These are phyloP conservation scores for Clarias laeviceps DNA, from an alignment of 2,797 vertebrate species.

Conservation along the genomic window DNA sequence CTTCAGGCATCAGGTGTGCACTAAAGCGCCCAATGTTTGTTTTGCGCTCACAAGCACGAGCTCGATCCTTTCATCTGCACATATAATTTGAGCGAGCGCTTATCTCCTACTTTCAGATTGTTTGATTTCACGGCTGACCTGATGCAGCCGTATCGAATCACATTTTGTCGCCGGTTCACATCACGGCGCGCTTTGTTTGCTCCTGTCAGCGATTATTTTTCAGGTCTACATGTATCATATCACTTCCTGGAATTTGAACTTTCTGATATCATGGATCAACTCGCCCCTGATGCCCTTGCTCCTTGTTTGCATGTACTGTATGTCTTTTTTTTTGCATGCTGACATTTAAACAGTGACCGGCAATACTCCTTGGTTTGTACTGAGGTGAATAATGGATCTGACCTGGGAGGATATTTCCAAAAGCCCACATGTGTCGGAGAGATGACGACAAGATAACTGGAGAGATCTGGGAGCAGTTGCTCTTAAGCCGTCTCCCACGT, in stretches of 20 bases:
- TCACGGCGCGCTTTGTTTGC: not conserved
- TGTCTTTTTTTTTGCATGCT: constrained; percentile 45
- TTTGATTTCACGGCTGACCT: constrained; percentile 23
- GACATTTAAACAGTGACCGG: constrained; percentile 45
- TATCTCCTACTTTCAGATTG: constrained; percentile 28
- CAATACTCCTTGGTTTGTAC: constrained; percentile 4
- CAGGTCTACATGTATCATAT: constrained; percentile 35
- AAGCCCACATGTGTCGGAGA: not conserved
- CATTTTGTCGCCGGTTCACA: constrained; percentile 10
- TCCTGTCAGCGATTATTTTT: constrained; percentile 47
- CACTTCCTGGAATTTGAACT: constrained; percentile 61
- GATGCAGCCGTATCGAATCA: constrained; percentile 31
- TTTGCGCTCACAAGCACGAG: not conserved
- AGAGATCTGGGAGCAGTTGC: constrained; percentile 16
- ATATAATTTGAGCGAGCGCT: constrained; percentile 4
- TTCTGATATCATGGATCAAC: constrained; percentile 54
- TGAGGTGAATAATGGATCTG: constrained; percentile 26
- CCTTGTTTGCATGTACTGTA: constrained; percentile 31
- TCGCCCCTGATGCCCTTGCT: constrained; percentile 60
- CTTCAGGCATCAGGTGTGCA: constrained; percentile 6
- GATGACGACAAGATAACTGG: not conserved
- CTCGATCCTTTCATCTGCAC: not conserved
- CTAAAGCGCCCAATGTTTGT: not conserved
- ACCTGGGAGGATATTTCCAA: constrained; percentile 18
- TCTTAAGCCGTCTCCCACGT: constrained; percentile 48